Evolutionary conservation across 2,888 invertebrate species (phyloP).

Genomic region (Coelogynopora nodosa): DNA sequence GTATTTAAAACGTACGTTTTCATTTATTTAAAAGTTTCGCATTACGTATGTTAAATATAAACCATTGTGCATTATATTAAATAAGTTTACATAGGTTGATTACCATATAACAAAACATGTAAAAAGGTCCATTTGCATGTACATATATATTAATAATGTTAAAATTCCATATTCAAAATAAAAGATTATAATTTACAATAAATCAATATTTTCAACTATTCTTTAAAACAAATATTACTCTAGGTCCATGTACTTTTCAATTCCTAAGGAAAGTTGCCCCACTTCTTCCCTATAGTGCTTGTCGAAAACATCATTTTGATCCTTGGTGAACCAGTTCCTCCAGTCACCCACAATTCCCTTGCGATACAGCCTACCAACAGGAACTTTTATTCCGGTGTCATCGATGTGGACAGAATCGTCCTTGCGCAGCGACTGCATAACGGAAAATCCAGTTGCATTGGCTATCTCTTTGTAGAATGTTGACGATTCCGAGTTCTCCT

Average conservation of each 20-base stretch:
- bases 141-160: neutral
- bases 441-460: neutral
- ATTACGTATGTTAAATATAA: no score
- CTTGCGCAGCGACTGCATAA: neutral
- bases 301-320: neutral
- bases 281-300: neutral
- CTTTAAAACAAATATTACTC: neutral
- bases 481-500: neutral
- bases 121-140: no score
- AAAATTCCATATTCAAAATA: no score
- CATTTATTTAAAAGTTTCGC: no score
- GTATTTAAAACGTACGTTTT: no score
- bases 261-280: neutral
- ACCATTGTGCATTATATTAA: no score
- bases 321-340: neutral
- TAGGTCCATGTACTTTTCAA: neutral
- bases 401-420: neutral
- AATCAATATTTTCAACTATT: neutral
- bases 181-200: no score
- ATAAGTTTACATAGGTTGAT: no score
- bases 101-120: no score
- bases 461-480: neutral
- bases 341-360: neutral
- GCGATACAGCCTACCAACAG: neutral
- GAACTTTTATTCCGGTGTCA: neutral